Evolutionary conservation across 2,888 invertebrate genomes (phyloP).

Genomic region (Paralinhomoeus sp.): DNA sequence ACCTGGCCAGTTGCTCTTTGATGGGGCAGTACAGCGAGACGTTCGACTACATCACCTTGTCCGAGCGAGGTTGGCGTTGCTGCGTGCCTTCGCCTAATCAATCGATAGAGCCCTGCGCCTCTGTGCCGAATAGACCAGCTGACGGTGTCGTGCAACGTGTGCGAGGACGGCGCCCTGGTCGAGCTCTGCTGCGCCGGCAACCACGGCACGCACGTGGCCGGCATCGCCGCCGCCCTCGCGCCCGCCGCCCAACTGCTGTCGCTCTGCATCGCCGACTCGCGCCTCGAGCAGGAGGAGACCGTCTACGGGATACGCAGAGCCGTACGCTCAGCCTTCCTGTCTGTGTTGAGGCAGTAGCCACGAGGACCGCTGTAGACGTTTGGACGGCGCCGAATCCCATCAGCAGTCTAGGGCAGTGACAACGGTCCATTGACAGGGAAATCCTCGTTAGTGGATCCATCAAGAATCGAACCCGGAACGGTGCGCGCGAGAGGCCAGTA

Average conservation of each 20-base stretch:
- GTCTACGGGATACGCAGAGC: slow-evolving; percentile 74
- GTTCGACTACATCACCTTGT: slow-evolving; percentile 51
- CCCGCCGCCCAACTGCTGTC: slow-evolving; percentile 86
- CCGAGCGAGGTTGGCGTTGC: slow-evolving; percentile 36
- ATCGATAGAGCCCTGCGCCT: not conserved
- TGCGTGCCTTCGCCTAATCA: too few relatives aligned
- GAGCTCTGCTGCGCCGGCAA: slow-evolving; percentile 84
- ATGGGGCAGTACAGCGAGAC: slow-evolving; percentile 59
- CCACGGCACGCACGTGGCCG: slow-evolving; percentile 92
- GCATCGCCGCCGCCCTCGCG: slow-evolving; percentile 79
- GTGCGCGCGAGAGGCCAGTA: too few relatives aligned
- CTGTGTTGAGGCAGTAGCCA: too few relatives aligned
- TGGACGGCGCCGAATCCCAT: too few relatives aligned
- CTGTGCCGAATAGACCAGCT: slow-evolving; percentile 41
- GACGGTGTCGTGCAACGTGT: slow-evolving; percentile 70
- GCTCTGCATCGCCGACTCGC: slow-evolving; percentile 57
- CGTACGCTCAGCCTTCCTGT: too few relatives aligned
- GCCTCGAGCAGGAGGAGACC: slow-evolving; percentile 85
- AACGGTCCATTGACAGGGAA: too few relatives aligned
- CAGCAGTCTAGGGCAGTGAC: too few relatives aligned
- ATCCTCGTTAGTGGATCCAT: too few relatives aligned
- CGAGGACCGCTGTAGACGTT: too few relatives aligned
- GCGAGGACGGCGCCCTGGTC: slow-evolving; percentile 62
- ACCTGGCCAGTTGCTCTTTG: slow-evolving; percentile 48
- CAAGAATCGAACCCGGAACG: too few relatives aligned